These are phyloP conservation scores for Seira musarum DNA, from an alignment of 2,888 invertebrate genomes.

Conservation along the genomic window DNA sequence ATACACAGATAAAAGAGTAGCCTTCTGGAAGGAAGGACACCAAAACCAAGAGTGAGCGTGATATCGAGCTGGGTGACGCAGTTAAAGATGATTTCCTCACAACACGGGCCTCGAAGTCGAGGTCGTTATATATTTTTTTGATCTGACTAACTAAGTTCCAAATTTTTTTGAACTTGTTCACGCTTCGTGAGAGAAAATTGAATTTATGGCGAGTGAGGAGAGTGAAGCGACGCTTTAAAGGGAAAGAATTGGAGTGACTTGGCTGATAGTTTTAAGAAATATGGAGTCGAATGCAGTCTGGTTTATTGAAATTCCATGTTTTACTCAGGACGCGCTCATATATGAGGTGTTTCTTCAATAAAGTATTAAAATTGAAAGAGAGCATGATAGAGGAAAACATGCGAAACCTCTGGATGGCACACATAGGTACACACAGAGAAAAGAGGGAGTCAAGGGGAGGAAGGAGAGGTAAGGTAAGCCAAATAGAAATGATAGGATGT, in stretches of 20 bases:
- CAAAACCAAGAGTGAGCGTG: too few species aligned
- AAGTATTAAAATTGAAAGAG: slow-evolving; percentile 7
- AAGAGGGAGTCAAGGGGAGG: too few species aligned
- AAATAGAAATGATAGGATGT: not conserved
- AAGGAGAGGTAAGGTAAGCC: too few species aligned
- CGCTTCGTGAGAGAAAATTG: not conserved
- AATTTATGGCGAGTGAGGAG: not conserved
- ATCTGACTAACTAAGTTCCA: not conserved
- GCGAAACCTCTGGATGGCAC: too few species aligned
- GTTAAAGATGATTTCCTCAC: too few species aligned
- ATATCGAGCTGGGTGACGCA: too few species aligned
- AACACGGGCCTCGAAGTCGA: too few species aligned
- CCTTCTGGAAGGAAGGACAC: too few species aligned
- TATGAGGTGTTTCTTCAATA: not conserved
- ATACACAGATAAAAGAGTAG: too few species aligned
- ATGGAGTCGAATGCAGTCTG: not conserved
- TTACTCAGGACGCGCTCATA: not conserved
- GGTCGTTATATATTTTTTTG: too few species aligned
- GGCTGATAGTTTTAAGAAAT: not conserved
- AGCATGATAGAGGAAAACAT: not conserved
- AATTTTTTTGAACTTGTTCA: slow-evolving; percentile 9
- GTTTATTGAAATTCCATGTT: slow-evolving; percentile 1
- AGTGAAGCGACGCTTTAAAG: too few species aligned
- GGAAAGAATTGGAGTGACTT: not conserved
- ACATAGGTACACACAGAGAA: too few species aligned